Percentiles rank a stretch among this genome's conserved stretches.
phyloP scores from a whole-genome alignment of 1,140 invertebrate species.

The Pseudachorutes palmiensis region DNA sequence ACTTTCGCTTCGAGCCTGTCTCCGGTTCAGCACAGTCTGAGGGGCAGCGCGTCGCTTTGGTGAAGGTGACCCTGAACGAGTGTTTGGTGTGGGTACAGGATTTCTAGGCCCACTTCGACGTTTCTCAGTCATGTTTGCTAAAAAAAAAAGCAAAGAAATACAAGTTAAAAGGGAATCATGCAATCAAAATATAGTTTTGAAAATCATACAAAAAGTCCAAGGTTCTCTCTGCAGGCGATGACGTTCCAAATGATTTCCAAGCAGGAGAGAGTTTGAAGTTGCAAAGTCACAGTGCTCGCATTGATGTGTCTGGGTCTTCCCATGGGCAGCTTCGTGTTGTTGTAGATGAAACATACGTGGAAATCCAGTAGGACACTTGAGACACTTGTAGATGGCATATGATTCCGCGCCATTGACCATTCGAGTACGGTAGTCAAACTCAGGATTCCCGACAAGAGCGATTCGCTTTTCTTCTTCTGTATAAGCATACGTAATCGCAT shows the following conservation, averaged over 20 bases:
- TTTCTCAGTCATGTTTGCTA: background rate
- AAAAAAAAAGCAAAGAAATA: background rate
- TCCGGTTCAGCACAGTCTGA: background rate
- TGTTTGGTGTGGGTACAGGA: too few relatives aligned
- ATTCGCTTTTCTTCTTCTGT: background rate
- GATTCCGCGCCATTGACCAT: background rate
- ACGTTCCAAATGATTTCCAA: background rate
- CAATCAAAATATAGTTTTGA: too few relatives aligned
- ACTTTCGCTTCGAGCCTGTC: too few relatives aligned
- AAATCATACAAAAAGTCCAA: background rate
- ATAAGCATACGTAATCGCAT: too few relatives aligned
- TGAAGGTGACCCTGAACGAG: too few relatives aligned
- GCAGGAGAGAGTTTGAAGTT: background rate
- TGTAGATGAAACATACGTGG: background rate
- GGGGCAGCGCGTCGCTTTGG: too few relatives aligned
- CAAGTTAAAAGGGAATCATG: too few relatives aligned
- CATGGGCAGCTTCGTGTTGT: background rate
- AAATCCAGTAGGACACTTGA: background rate
- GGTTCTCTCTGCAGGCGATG: conserved; percentile 5
- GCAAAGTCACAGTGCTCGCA: background rate
- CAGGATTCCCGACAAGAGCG: background rate
- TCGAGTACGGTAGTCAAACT: background rate
- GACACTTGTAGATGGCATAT: conserved; percentile 7
- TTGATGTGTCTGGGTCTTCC: background rate
- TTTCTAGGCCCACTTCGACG: too few relatives aligned